Evolutionary conservation across 1,140 invertebrate species (phyloP).

Genomic region (Cydia pomonella): DNA sequence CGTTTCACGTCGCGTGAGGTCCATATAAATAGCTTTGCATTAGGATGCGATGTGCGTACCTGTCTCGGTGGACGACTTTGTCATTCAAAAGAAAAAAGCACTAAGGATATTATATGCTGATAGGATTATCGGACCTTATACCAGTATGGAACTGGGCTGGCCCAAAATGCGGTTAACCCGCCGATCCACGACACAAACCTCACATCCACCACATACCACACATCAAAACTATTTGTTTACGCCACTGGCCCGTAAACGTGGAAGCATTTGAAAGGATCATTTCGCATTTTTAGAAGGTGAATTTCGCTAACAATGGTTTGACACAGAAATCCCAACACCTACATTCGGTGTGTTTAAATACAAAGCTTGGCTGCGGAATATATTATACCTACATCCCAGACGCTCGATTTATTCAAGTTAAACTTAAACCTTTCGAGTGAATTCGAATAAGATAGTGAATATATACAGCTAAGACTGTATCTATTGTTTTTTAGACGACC

Average conservation of each 20-base stretch:
- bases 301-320: conserved; percentile 56
- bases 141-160: not conserved
- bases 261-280: conserved; percentile 54
- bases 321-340: conserved; percentile 53
- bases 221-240: conserved; percentile 62
- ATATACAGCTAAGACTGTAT: not conserved
- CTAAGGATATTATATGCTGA: not conserved
- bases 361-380: conserved; percentile 1
- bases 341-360: conserved; percentile 33
- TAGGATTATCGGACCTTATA: not conserved
- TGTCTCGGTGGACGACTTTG: not conserved
- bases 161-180: conserved; percentile 47
- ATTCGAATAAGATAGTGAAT: not conserved
- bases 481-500: too few relatives aligned
- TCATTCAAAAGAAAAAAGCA: not conserved
- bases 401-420: not conserved
- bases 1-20: conserved; percentile 21
- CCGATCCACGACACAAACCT: conserved; percentile 51
- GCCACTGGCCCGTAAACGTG: conserved; percentile 64
- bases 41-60: conserved; percentile 22
- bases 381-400: not conserved
- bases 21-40: conserved; percentile 24
- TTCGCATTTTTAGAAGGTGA: conserved; percentile 52
- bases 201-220: conserved; percentile 60
- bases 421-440: not conserved